Base-by-base conservation (phyloP, 2,888 invertebrate species). In the Eustalomyia histrio region DNA sequence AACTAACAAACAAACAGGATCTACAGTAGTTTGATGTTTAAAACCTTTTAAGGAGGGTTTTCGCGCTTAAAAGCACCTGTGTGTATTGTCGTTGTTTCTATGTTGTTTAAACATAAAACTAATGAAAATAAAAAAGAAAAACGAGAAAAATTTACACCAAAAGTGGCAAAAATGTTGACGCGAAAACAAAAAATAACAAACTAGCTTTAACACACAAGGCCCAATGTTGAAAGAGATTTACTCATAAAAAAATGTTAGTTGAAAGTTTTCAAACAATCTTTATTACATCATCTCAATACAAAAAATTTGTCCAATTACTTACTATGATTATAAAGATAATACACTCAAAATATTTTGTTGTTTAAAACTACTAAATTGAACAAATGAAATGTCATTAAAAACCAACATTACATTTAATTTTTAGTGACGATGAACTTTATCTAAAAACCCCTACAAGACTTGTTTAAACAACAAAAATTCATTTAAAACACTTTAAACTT, bases 31-130 rank as follows among this genome's bases (percentile, higher is more conserved):
- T 5, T 58, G 43, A 43, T 64, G 33, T 39, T 18, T 47, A 18
- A 43, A 63, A 57, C 80, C 76, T 63, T 69, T 69, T 73, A 76
- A 73, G 76, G 76, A 39, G 65, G 58, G 43, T 68, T 64, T 43
- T 74, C 35, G 43, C 71, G 58, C 64, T 69, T 64, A 55, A 80
- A 69, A 73, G 76, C 80, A 80, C 80, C 80, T 80, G 80, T 76
- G 71, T 75, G 43, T 43, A 53, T 61, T 21, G 71, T 16, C 33
- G 9, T 29, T 24, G 55, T 57, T 29, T n/a, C 12, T 29, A 16
- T 16, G 8, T 57, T n/a, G 33, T 35, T 63, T 57, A 29, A 67
- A 55, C 39, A 76, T n/a, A 29, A 65, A 71, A 60, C 60, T 78
- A 78, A 65, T 72, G 52, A 68, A 58, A 72, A 52, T n/a, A 53